Percentiles rank a stretch among this genome's conserved stretches.
phyloP scores from a whole-genome alignment of 2,113 vertebrate genomes.

The Tiliqua scincoides region DNA sequence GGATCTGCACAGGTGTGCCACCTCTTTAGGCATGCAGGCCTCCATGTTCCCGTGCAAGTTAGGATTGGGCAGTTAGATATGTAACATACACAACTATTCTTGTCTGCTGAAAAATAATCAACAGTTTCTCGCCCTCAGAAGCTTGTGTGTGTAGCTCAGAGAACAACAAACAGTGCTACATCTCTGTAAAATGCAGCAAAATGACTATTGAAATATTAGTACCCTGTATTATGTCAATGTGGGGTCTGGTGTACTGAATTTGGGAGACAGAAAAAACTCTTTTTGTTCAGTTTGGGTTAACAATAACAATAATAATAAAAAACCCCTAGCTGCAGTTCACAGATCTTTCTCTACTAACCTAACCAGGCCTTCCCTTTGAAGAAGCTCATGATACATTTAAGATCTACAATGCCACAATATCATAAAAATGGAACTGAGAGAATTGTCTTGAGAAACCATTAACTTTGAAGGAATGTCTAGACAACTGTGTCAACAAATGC shows the following conservation, averaged over 20 bases:
- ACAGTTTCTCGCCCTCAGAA: constrained; percentile 33
- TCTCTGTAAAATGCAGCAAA: constrained; percentile 43
- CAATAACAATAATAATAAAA: constrained; percentile 27
- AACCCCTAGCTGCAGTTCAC: constrained; percentile 55
- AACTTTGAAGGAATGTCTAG: constrained; percentile 79
- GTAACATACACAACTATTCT: not conserved
- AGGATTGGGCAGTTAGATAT: not conserved
- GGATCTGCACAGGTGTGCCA: too few species aligned
- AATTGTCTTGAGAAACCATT: constrained; percentile 72
- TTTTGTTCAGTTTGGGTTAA: constrained; percentile 43
- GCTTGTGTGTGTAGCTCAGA: constrained; percentile 36
- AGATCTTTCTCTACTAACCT: constrained; percentile 65
- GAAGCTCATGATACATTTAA: constrained; percentile 73
- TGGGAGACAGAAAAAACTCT: constrained; percentile 22
- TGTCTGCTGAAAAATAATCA: not conserved
- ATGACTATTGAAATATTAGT: constrained; percentile 46
- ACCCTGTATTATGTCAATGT: constrained; percentile 49
- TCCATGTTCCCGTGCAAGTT: too few species aligned
- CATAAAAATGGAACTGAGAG: constrained; percentile 71
- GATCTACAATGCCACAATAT: constrained; percentile 68
- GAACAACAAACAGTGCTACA: constrained; percentile 23
- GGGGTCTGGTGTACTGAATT: not conserved
- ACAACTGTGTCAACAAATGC: constrained; percentile 76
- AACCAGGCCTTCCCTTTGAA: constrained; percentile 74
- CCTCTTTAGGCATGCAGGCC: too few species aligned